Evolutionary conservation across 1,140 invertebrate species (phyloP), one percentile per base, ranked within the genome.

Genomic region (Megalonaias nervosa): DNA sequence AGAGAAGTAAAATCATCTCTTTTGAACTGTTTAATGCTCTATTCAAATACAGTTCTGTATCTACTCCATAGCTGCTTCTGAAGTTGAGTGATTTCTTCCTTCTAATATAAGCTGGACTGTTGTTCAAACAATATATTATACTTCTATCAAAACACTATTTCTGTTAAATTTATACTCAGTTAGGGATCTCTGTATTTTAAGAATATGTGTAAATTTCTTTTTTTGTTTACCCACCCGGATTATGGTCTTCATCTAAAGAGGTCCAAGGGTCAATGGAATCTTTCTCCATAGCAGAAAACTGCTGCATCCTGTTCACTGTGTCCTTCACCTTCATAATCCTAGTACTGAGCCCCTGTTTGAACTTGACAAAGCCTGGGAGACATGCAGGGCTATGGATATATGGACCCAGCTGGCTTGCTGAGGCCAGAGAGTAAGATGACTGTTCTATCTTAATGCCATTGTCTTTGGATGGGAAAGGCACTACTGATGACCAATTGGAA

Each of bases 241-340:
- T 23, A 59, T 26, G 16, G 38, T 58, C 61, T 60, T 57, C 71
- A 26, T 26, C 73, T 60, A 26, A 26, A 12, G 65, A 11, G 4
- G 73, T 59, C 65, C 65, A 67, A n/a, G 55, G 73, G 23, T 75
- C 73, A 38, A 15, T 17, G 15, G 19, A 26, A 68, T 48, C 38
- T 48, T 48, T 48, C 38, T 48, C 38, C 38, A 48, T 48, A 48
- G 38, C 38, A 48, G 38, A 48, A 48, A 48, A 48, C 38, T 48
- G 38, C 11, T 48, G 38, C 38, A 48, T 48, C 38, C 38, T 48
- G 38, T 48, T 48, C 64, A 80, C 19, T 38, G 76, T 73, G 17
- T 83, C 82, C 65, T 82, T 84, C 15, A 77, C 75, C 57, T 81
- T 85, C 89, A 92, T 92, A 17, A 92, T 85, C 48, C 92, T 90